Evolutionary conservation across 2,113 vertebrate species (phyloP), one percentile per base, ranked within the genome.

Genomic region (Perccottus glenii): DNA sequence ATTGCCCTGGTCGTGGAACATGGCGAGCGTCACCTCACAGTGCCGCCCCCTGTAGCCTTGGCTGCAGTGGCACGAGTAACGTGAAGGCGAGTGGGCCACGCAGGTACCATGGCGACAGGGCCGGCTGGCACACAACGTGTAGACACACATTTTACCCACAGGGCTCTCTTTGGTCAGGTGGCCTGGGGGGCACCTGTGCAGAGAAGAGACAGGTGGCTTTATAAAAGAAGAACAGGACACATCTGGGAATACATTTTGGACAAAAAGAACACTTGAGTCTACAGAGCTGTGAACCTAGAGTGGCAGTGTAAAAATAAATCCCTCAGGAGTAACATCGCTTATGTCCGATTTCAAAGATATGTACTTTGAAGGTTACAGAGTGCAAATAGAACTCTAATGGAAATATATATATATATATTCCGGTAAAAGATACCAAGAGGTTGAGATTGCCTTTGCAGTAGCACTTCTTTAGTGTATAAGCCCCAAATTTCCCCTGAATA

Each of bases 91-190:
- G 82, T 93, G 93, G 0, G 94, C 80, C 72, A 93, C 75, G n/a
- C 94, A 96, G 38, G 94, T 94, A 53, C 95, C 95, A 0, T 92
- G 89, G 83, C 92, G 89, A 72, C 96, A 97, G 0, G 95, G 96
- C 10, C 69, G 88, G 72, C 90, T 85, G 48, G 94, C 94, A 2
- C 95, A 97, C 0, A 92, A 85, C 0, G 94, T 96, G 84, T 94
- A 91, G 58, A 95, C 65, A 0, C 96, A 96, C 58, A 84, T 87
- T 60, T 89, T 93, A 11, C 94, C 93, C 0, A 87, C 84, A 56
- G 88, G 78, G 56, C 92, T 94, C 79, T 94, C 94, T 81, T 87
- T 84, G 27, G 92, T 62, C 85, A 96, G 77, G 79, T 96, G 92
- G 70, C 94, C 95, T 0, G 86, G 63, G 0, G 96, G 95, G 84